Evolutionary conservation across 2,113 vertebrate genomes (phyloP), one percentile per base, ranked within the genome.

Genomic region (Sturnira hondurensis): DNA sequence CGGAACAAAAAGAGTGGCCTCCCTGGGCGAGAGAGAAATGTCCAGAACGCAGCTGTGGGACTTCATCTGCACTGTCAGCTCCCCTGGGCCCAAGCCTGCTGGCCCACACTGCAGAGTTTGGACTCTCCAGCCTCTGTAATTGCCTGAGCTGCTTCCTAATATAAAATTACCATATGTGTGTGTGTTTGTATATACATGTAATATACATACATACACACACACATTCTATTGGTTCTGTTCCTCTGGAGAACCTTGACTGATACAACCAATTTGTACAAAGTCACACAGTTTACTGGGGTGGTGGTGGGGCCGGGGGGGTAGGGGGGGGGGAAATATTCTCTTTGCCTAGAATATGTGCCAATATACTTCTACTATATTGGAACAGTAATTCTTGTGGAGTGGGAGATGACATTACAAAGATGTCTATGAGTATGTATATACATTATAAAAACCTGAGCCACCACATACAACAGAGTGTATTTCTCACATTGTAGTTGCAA

Each of bases 251-350:
- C 14, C 12, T 41, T 47, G 17, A 84, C 43, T 13, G 56, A 89
- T 26, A 76, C 73, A 65, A 47, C 10, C 50, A 7, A 86, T 61
- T 68, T 92, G 16, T 31, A 80, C 80, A 84, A 95, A 86, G 68
- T 80, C 91, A 93, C 19, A 91, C 8, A 50, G 20, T 63, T 82
- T 82, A 28, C 56, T 10, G 31, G 24, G 38, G 41, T 22, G 20
- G n/a, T 50, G 47, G 47, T 4, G 4, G 47, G 3, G 47, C 11
- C 2, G 14, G 4, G 1, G 1, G 14, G 24, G 6, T 7, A 0
- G 70, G 41, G 41, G 41, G 0, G 0, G 7, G 14, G 33, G 17
- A 4, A 65, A 63, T 74, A 7, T 47, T 82, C 14, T 61, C 61
- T 56, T 85, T 73, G 13, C 56, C 65, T 82, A 63, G 31, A 45